Evolutionary conservation across 2,888 invertebrate genomes (phyloP).

Genomic region (Alcis repandata): DNA sequence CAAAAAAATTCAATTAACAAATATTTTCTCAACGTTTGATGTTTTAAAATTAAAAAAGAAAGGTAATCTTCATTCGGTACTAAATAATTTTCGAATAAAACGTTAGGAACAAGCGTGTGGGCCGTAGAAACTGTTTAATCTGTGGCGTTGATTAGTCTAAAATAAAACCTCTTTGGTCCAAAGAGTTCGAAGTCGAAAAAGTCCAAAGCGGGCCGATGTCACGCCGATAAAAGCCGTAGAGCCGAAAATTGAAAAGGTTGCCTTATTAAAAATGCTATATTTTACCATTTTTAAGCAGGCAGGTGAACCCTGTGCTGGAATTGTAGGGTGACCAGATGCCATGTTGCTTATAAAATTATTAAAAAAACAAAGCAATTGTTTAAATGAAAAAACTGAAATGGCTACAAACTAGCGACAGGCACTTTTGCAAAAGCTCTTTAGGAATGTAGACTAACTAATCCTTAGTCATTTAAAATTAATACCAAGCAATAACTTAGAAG

Average conservation of each 20-base stretch:
- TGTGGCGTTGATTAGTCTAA: constrained; percentile 73
- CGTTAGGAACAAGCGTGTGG: constrained; percentile 69
- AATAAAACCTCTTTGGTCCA: too few relatives aligned
- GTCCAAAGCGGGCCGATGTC: constrained; percentile 70
- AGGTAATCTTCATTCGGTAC: constrained; percentile 70
- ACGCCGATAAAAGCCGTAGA: constrained; percentile 84
- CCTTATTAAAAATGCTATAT: constrained; percentile 85
- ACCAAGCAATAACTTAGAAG: too few relatives aligned
- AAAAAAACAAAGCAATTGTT: too few relatives aligned
- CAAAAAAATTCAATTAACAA: constrained; percentile 71
- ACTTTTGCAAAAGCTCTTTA: too few relatives aligned
- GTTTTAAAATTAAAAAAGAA: constrained; percentile 74
- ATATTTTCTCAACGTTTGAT: constrained; percentile 61
- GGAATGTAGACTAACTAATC: not conserved
- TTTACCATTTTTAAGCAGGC: constrained; percentile 82
- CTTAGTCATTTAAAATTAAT: too few relatives aligned
- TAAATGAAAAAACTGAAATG: too few relatives aligned
- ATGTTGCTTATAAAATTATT: too few relatives aligned
- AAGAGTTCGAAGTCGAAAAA: constrained; percentile 50
- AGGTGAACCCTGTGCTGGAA: constrained; percentile 76
- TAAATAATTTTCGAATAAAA: constrained; percentile 50
- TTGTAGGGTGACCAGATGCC: constrained; percentile 64
- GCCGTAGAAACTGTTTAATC: not conserved
- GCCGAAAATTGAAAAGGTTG: constrained; percentile 85
- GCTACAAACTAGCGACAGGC: too few relatives aligned